These are phyloP conservation scores for Staurois parvus DNA, from an alignment of 2,797 vertebrate species.

Conservation along the genomic window DNA sequence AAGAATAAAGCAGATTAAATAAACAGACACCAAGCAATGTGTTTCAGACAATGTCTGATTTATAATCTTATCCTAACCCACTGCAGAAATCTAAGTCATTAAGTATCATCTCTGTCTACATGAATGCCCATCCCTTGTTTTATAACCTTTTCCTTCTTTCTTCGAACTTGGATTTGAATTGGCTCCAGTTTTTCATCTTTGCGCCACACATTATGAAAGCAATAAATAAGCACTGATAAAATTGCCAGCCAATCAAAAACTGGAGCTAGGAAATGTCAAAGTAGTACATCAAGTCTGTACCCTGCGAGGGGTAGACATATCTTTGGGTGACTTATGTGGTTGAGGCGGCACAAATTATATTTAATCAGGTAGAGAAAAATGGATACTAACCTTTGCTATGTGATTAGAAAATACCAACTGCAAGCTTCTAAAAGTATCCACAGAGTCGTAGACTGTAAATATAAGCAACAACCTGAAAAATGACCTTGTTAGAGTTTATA, in stretches of 20 bases:
- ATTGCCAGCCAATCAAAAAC: constrained; percentile 56
- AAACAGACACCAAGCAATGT: not conserved
- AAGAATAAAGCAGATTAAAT: too few relatives aligned
- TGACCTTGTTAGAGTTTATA: not conserved
- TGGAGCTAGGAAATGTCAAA: constrained; percentile 50
- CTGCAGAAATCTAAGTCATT: constrained; percentile 29
- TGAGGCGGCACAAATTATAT: constrained; percentile 41
- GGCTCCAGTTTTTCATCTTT: constrained; percentile 55
- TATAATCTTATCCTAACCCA: constrained; percentile 47
- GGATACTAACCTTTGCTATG: constrained; percentile 45
- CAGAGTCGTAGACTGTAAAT: constrained; percentile 17
- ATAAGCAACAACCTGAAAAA: constrained; percentile 12
- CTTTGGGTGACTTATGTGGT: constrained; percentile 57
- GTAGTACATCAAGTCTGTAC: constrained; percentile 49
- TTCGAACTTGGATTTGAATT: constrained; percentile 13
- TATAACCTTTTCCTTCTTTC: constrained; percentile 37
- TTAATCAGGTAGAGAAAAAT: constrained; percentile 51
- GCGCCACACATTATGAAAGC: constrained; percentile 48
- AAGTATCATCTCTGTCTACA: constrained; percentile 31
- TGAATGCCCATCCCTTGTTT: constrained; percentile 25
- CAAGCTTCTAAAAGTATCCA: not conserved
- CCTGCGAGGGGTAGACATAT: constrained; percentile 42
- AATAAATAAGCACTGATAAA: constrained; percentile 59
- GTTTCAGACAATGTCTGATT: constrained; percentile 1
- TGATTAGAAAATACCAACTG: constrained; percentile 31